A percentile compares a stretch with the other conserved stretches of the same genome.
Evolutionary conservation across 2,113 vertebrate genomes (phyloP).

Genomic region (Nanorana parkeri): DNA sequence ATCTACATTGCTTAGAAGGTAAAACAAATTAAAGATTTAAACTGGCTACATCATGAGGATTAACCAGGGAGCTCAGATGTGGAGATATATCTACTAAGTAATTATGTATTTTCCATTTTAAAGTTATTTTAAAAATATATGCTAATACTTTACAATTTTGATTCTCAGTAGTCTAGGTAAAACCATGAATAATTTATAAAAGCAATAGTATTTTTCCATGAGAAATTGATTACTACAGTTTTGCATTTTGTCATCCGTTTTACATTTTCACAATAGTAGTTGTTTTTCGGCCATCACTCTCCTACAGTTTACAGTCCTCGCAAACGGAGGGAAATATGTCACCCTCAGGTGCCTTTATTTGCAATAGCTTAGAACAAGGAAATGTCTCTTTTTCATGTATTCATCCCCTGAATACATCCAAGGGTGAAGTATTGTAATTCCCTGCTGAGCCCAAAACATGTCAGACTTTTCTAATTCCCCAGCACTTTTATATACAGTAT

Average conservation of each 20-base stretch:
- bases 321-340: constrained; percentile 30
- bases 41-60: too few species aligned
- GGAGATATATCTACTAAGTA: too few species aligned
- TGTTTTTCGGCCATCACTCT: not conserved
- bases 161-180: too few species aligned
- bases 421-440: constrained; percentile 28
- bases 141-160: too few species aligned
- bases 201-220: not conserved
- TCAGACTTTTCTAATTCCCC: constrained; percentile 10
- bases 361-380: constrained; percentile 38
- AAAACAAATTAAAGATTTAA: too few species aligned
- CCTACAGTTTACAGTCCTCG: constrained; percentile 8
- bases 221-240: constrained; percentile 8
- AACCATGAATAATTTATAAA: not conserved
- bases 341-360: constrained; percentile 45
- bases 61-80: too few species aligned
- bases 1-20: too few species aligned
- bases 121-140: too few species aligned
- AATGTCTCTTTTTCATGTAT: constrained; percentile 37
- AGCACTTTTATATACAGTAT: not conserved
- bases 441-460: constrained; percentile 22
- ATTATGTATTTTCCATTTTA: too few species aligned
- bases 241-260: constrained; percentile 22
- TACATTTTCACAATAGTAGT: not conserved
- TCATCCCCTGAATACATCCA: constrained; percentile 28